Evolutionary conservation across 2,113 vertebrate genomes (phyloP).

Genomic region (Peucedramus taeniatus): DNA sequence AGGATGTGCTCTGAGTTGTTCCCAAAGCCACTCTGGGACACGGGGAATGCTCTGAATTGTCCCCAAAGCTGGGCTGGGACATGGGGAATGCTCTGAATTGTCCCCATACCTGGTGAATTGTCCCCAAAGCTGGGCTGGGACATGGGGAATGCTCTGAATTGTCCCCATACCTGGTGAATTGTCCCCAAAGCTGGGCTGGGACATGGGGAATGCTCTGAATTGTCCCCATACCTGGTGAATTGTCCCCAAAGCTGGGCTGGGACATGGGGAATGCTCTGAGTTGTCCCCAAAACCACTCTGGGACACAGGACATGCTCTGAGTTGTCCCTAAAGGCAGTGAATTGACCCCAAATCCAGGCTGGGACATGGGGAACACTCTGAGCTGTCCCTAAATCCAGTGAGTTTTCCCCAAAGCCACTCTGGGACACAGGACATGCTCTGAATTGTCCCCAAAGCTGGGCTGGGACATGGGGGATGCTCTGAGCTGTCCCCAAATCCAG

Average conservation of each 20-base stretch:
- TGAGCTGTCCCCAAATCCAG: background rate
- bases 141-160: accelerated
- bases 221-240: constrained; percentile 61
- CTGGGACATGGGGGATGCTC: accelerated
- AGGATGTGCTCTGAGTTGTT: too few species aligned
- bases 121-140: accelerated
- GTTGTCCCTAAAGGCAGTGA: background rate
- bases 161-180: background rate
- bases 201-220: accelerated
- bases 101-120: too few species aligned
- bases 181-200: too few species aligned
- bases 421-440: background rate
- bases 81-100: constrained; percentile 20
- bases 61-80: accelerated
- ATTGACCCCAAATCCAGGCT: accelerated
- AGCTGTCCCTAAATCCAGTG: background rate
- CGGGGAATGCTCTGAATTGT: background rate
- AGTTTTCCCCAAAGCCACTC: accelerated
- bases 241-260: accelerated
- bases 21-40: background rate
- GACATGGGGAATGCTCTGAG: accelerated
- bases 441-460: accelerated
- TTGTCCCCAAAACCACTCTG: background rate
- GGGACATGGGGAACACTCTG: accelerated
- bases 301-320: background rate